Conservation (phyloP, 2,797 vertebrate species). For the Synanceia verrucosa region DNA sequence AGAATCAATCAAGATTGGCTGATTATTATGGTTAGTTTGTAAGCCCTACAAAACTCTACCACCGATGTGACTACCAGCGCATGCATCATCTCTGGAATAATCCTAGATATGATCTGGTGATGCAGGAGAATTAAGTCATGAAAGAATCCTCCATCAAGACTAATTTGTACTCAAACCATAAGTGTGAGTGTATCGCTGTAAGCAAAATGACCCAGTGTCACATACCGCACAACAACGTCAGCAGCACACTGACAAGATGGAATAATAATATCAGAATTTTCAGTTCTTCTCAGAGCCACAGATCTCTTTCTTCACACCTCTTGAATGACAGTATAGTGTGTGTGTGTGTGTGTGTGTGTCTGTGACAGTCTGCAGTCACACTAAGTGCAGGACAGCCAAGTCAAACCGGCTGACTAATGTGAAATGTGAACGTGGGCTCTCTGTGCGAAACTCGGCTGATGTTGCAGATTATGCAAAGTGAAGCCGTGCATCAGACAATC, state of each 20-base stretch:
- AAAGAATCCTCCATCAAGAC: constrained; percentile 32
- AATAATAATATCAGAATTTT: constrained; percentile 50
- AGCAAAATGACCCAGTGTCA: constrained; percentile 37
- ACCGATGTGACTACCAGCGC: neutral
- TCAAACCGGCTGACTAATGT: constrained; percentile 55
- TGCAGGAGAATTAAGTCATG: constrained; percentile 27
- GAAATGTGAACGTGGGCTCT: constrained; percentile 52
- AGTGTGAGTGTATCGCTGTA: constrained; percentile 19
- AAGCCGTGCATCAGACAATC: neutral
- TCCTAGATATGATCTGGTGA: constrained; percentile 16
- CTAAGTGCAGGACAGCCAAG: constrained; percentile 31
- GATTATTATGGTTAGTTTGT: neutral
- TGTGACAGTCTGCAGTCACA: constrained; percentile 44
- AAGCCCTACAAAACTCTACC: constrained; percentile 11
- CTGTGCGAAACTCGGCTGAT: constrained; percentile 35
- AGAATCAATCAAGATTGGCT: no score
- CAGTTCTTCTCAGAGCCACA: constrained; percentile 38
- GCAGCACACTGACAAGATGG: constrained; percentile 33
- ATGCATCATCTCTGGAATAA: neutral
- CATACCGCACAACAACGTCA: constrained; percentile 28
- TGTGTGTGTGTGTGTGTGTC: constrained; percentile 10
- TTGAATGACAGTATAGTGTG: constrained; percentile 28
- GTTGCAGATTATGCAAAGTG: constrained; percentile 50
- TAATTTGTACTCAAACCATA: no score
- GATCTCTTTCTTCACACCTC: constrained; percentile 33